Conservation (phyloP, 2,113 vertebrate genomes). For the Hylia prasina region DNA sequence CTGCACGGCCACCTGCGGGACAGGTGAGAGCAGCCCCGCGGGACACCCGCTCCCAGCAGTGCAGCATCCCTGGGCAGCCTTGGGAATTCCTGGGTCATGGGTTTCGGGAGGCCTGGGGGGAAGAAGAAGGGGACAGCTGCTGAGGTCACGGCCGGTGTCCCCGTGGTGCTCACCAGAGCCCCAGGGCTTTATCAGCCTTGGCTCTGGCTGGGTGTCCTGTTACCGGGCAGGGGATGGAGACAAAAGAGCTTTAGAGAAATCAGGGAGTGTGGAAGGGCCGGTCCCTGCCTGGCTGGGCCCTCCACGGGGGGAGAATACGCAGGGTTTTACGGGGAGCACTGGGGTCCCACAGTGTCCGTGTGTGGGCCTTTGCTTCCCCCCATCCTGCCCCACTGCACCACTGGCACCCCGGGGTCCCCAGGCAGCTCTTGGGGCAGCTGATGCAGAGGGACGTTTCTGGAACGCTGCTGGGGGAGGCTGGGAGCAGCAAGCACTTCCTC, state of each 20-base stretch:
- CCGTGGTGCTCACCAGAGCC: accelerated
- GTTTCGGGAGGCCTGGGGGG: background rate
- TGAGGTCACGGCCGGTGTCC: background rate
- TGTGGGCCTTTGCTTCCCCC: background rate
- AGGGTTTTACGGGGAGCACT: accelerated
- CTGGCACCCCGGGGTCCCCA: accelerated
- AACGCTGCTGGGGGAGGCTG: accelerated
- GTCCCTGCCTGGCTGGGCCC: background rate
- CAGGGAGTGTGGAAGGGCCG: accelerated
- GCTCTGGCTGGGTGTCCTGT: background rate
- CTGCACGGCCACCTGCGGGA: slow-evolving; percentile 88
- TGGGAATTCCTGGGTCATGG: background rate
- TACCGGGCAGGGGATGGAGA: background rate
- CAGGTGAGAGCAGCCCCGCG: slow-evolving; percentile 56
- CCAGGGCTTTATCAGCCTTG: background rate
- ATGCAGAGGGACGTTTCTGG: background rate
- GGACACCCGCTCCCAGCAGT: accelerated
- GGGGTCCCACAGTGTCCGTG: accelerated
- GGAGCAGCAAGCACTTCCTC: background rate
- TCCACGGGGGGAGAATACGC: accelerated
- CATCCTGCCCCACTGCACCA: accelerated
- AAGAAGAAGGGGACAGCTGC: background rate
- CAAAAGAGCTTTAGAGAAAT: background rate
- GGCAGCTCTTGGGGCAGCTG: background rate
- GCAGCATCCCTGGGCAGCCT: accelerated